These are phyloP conservation scores for Carposina sasakii DNA, from an alignment of 1,140 invertebrate species.

Conservation along the genomic window DNA sequence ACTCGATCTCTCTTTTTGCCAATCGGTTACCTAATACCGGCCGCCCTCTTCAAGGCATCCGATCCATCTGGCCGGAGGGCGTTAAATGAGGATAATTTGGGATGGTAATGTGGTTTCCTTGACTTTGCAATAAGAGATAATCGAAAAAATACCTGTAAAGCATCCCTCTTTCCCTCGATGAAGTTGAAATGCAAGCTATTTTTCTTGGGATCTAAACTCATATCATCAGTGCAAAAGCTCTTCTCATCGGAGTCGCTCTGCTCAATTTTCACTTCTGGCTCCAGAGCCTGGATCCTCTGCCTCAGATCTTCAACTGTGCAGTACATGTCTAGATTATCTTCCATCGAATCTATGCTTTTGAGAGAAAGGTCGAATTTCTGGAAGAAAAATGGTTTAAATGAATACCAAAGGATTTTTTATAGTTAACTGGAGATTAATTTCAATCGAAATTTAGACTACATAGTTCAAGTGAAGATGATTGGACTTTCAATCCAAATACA, in stretches of 20 bases:
- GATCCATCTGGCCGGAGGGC: too few species aligned
- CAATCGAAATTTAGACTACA: too few species aligned
- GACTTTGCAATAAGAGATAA: too few species aligned
- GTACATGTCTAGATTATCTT: conserved; percentile 74
- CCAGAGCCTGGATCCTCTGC: conserved; percentile 66
- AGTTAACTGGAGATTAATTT: too few species aligned
- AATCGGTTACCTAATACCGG: too few species aligned
- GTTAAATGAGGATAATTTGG: too few species aligned
- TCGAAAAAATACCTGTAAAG: conserved; percentile 73
- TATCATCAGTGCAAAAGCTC: conserved; percentile 38
- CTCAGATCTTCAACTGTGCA: conserved; percentile 77
- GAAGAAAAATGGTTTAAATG: conserved; percentile 23
- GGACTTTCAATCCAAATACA: too few species aligned
- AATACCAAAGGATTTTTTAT: too few species aligned
- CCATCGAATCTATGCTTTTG: conserved; percentile 63
- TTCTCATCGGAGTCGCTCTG: conserved; percentile 34
- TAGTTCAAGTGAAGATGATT: too few species aligned
- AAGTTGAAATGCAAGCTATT: conserved; percentile 69
- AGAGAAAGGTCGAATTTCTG: conserved; percentile 63
- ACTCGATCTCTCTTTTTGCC: too few species aligned
- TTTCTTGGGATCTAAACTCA: conserved; percentile 56
- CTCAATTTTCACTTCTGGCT: conserved; percentile 52
- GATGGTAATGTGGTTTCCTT: too few species aligned
- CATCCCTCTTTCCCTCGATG: conserved; percentile 71
- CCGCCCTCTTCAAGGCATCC: too few species aligned